Evolutionary conservation across 2,888 invertebrate genomes (phyloP).

Genomic region (Tetheella fluctuosa): DNA sequence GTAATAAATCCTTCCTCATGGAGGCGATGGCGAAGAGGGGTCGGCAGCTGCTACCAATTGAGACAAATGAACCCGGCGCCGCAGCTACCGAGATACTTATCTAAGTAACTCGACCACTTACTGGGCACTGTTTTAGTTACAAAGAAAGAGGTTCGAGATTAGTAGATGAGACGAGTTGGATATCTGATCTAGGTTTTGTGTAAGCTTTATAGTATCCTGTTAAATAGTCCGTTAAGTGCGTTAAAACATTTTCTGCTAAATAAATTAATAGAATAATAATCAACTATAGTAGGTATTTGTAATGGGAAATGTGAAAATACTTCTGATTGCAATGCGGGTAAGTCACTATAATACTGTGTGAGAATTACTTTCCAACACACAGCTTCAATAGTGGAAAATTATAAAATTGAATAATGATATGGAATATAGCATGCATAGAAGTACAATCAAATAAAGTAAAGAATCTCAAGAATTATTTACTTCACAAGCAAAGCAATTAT

Average conservation of each 20-base stretch:
- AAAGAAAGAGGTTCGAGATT: not conserved
- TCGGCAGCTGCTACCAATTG: slow-evolving; percentile 72
- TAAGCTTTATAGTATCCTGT: not conserved
- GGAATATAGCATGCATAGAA: too few species aligned
- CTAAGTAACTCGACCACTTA: slow-evolving; percentile 26
- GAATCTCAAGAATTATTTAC: not conserved
- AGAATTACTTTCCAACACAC: not conserved
- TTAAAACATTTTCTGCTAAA: too few species aligned
- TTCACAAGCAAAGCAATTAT: slow-evolving; percentile 3
- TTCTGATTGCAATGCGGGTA: not conserved
- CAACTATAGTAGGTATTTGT: not conserved
- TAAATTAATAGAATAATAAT: too few species aligned
- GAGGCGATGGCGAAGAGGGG: slow-evolving; percentile 41
- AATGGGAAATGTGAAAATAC: not conserved
- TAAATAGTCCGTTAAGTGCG: too few species aligned
- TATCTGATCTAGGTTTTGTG: not conserved
- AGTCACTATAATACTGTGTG: not conserved
- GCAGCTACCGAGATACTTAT: slow-evolving; percentile 27
- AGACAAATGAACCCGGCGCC: slow-evolving; percentile 75
- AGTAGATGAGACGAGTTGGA: not conserved
- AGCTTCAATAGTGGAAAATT: not conserved
- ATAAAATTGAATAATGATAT: not conserved
- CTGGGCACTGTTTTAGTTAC: slow-evolving; percentile 12
- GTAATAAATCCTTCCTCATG: slow-evolving; percentile 45
- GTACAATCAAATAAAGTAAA: too few species aligned